Evolutionary conservation across 1,140 invertebrate species (phyloP).

Genomic region (Drosophila tani): DNA sequence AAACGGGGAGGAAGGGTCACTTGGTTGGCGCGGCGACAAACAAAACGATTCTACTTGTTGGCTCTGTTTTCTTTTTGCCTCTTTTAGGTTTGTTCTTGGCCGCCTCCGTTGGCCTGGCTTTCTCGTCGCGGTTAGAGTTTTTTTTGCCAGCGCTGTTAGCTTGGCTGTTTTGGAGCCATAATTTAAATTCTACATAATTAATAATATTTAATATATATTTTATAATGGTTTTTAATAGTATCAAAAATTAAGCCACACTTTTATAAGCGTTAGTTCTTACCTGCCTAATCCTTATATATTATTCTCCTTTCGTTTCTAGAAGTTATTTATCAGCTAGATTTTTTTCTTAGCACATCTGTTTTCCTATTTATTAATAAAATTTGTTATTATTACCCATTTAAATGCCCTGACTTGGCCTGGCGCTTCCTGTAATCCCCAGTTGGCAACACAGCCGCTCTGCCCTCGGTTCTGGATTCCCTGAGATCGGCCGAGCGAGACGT

Average conservation of each 20-base stretch:
- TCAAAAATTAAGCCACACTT: accelerated
- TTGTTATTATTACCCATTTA: conserved; percentile 21
- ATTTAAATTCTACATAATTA: too few species aligned
- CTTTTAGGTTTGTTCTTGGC: conserved; percentile 27
- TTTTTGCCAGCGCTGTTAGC: conserved; percentile 11
- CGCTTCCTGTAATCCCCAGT: conserved; percentile 25
- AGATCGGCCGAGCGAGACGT: conserved; percentile 29
- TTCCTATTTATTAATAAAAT: conserved; percentile 6
- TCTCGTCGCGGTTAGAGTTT: conserved; percentile 6
- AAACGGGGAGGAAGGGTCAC: conserved; percentile 30
- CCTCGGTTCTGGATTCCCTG: conserved; percentile 27
- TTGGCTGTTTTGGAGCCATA: conserved; percentile 17
- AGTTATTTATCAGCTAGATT: not conserved
- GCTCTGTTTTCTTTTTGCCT: conserved; percentile 26
- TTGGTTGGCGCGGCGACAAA: conserved; percentile 27
- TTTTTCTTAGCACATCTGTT: not conserved
- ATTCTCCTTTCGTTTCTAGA: too few species aligned
- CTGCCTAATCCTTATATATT: not conserved
- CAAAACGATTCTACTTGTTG: conserved; percentile 56
- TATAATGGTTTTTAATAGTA: not conserved
- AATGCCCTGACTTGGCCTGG: conserved; percentile 1
- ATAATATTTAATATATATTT: not conserved
- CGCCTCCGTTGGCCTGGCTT: conserved; percentile 17
- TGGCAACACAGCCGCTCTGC: conserved; percentile 12
- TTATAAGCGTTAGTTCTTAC: not conserved